Evolutionary conservation across 2,113 vertebrate genomes (phyloP).

Genomic region (Nothocercus nigrocapillus): DNA sequence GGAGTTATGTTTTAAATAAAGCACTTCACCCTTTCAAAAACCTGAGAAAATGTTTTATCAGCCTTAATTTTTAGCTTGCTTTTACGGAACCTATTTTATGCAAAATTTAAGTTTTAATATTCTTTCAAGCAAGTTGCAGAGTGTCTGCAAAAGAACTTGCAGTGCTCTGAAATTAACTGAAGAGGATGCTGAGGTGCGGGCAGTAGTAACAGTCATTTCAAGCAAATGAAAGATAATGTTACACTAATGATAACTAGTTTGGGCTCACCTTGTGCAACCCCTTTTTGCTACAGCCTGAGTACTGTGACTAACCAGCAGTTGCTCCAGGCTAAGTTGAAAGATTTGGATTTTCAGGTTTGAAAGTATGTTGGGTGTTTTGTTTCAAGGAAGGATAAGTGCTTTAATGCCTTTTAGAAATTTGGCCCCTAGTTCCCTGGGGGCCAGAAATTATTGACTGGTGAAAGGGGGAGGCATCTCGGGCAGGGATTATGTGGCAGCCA

Average conservation of each 20-base stretch:
- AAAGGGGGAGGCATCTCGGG: neutral
- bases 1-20: too few species aligned
- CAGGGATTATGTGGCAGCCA: neutral
- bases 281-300: neutral
- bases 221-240: neutral
- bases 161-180: neutral
- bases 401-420: neutral
- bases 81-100: neutral
- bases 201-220: neutral
- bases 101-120: neutral
- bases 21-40: neutral
- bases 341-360: neutral
- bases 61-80: neutral
- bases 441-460: neutral
- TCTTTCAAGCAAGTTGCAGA: neutral
- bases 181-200: neutral
- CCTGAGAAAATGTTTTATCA: neutral
- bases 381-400: neutral
- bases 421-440: neutral
- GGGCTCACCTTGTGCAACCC: neutral
- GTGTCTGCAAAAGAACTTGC: neutral
- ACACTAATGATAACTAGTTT: fast-evolving
- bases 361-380: neutral
- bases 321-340: neutral
- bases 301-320: fast-evolving